Evolutionary conservation across 1,140 invertebrate genomes (phyloP).

Genomic region (Telenomus remus): DNA sequence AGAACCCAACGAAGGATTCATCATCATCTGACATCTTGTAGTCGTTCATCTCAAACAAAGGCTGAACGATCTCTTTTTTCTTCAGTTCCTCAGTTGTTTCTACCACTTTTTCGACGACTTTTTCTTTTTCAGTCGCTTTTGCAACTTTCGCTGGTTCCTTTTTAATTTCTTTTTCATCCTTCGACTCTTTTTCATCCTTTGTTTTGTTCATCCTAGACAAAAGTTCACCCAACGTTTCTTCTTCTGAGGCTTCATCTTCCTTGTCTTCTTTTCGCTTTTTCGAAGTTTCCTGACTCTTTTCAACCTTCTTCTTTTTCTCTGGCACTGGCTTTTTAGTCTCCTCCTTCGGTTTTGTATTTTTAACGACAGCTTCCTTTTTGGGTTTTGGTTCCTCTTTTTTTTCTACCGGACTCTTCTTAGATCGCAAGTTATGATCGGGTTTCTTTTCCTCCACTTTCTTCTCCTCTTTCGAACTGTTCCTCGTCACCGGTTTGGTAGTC

Average conservation of each 20-base stretch:
- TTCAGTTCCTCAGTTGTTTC: slow-evolving; percentile 13
- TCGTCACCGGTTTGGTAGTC: slow-evolving; percentile 58
- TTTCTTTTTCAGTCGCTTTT: slow-evolving; percentile 22
- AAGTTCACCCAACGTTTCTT: slow-evolving; percentile 66
- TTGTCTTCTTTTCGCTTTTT: slow-evolving; percentile 42
- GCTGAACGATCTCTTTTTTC: slow-evolving; percentile 10
- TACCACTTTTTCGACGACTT: slow-evolving; percentile 30
- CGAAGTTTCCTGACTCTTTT: slow-evolving; percentile 3
- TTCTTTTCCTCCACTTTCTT: slow-evolving; percentile 24
- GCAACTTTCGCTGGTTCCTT: slow-evolving; percentile 55
- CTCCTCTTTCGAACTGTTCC: slow-evolving; percentile 44
- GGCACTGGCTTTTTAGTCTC: slow-evolving; percentile 16
- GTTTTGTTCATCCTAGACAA: slow-evolving; percentile 66
- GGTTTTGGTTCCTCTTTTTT: slow-evolving; percentile 38
- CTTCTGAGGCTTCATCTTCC: slow-evolving; percentile 57
- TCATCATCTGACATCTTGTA: slow-evolving; percentile 74
- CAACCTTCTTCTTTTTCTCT: slow-evolving; percentile 23
- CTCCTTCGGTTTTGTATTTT: slow-evolving; percentile 21
- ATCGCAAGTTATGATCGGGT: slow-evolving; percentile 44
- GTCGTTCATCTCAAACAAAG: slow-evolving; percentile 7
- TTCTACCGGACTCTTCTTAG: slow-evolving; percentile 28
- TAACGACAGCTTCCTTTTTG: slow-evolving; percentile 22
- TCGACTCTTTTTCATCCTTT: slow-evolving; percentile 40
- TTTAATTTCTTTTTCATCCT: slow-evolving; percentile 31
- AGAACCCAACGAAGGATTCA: slow-evolving; percentile 76